These are phyloP conservation scores for Cricetomys ansorgei DNA, from an alignment of 2,113 vertebrate species.

Conservation along the genomic window DNA sequence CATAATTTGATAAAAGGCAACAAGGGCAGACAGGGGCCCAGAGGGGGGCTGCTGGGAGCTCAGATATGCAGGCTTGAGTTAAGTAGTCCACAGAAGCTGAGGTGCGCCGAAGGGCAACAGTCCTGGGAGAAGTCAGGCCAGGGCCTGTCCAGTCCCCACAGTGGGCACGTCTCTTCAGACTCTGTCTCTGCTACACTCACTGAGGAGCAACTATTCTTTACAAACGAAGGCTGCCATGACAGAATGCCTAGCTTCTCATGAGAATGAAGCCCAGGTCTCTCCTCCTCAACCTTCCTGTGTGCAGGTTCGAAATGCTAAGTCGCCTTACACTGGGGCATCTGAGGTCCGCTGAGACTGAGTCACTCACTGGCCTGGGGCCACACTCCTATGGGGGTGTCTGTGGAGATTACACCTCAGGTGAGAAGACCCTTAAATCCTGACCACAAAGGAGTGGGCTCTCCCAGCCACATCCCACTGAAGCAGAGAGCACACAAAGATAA, in stretches of 20 bases:
- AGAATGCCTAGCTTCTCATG: neutral
- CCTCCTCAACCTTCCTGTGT: neutral
- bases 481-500: rapidly evolving
- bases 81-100: neutral
- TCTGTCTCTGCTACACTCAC: too few relatives aligned
- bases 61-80: neutral
- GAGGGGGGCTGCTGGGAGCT: neutral
- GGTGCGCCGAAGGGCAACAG: neutral
- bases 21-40: neutral
- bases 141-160: neutral
- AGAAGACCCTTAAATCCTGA: neutral
- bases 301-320: neutral
- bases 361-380: neutral
- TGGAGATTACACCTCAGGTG: neutral
- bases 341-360: neutral
- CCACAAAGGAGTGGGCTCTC: neutral
- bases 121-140: too few relatives aligned
- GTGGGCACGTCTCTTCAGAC: neutral
- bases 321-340: neutral
- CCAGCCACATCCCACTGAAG: rapidly evolving
- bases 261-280: neutral
- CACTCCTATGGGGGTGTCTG: neutral
- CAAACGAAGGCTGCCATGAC: neutral
- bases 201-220: neutral
- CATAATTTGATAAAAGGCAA: neutral